Base-by-base conservation (phyloP, 2,888 invertebrate genomes). In the Plemyria rubiginata region DNA sequence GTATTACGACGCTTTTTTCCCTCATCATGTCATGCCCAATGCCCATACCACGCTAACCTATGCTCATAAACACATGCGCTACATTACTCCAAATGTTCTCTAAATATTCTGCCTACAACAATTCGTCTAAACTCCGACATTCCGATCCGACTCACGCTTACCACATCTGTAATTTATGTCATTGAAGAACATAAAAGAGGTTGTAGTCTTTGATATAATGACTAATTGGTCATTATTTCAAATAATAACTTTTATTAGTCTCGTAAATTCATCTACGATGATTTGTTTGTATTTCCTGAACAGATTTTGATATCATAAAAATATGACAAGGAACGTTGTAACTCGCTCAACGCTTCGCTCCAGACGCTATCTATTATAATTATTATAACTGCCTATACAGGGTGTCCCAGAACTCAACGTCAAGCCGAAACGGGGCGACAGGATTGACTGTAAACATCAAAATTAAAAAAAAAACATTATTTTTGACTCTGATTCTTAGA, bases 151-250 rank as follows among this genome's bases (percentile, higher is more conserved):
- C 61, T 63, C 59, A 54, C 67, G 15, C 63, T 49, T 53, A 15
- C 66, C 2, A 54, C 16, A 32, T 6, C 54, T 54, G 48, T 67
- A 59, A 68, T 68, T 68, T 65, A 67, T 67, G 13, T 16, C 45
- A 54, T 58, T 48, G 53, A 41, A 56, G 57, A 62, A 70, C 70
- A 70, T 70, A 63, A 70, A 70, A 70, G 70, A 63, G 60, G 62
- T 48, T 54, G 48, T 54, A 48, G 48, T 51, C 60, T 67, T 56
- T 63, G 65, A 70, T 59, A 62, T 64, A 65, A 65, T 63, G 66
- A 66, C 65, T 64, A 67, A 70, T 68, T 63, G 50, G 52, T 56
- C 56, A 66, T 62, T 67, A 64, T 65, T 58, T 56, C 16, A 50
- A 69, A 68, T 65, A 65, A 67, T 55, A 56, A 29, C 43, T 61